Evolutionary conservation across 2,113 vertebrate genomes (phyloP).

Genomic region (Channa argus): DNA sequence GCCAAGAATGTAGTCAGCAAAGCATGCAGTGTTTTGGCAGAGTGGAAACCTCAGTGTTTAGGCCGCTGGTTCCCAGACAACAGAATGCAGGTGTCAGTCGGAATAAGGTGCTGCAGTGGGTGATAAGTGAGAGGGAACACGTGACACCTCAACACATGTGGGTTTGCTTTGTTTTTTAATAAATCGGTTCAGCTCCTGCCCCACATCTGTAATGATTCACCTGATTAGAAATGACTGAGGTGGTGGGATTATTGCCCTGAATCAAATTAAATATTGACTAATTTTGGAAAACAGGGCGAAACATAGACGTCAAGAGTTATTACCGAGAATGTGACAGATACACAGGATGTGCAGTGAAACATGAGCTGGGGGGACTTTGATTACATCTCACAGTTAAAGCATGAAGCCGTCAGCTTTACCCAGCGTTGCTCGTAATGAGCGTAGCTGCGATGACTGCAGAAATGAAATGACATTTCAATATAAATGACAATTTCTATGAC

Average conservation of each 20-base stretch:
- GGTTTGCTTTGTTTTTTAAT: not conserved
- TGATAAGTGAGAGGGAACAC: not conserved
- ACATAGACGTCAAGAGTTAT: not conserved
- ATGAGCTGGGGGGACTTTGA: conserved; percentile 20
- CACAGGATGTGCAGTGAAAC: conserved; percentile 4
- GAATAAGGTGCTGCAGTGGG: not conserved
- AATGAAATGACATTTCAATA: conserved; percentile 34
- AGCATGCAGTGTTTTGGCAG: not conserved
- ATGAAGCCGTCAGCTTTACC: conserved; percentile 12
- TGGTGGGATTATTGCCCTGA: conserved; percentile 4
- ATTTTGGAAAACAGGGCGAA: conserved; percentile 1
- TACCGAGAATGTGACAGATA: not conserved
- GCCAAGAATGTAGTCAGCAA: not conserved
- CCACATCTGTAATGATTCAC: not conserved
- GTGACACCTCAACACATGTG: not conserved
- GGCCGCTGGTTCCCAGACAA: not conserved
- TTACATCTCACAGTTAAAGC: conserved; percentile 21
- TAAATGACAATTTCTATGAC: conserved; percentile 38
- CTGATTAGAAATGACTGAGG: conserved; percentile 3
- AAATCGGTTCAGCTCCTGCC: not conserved
- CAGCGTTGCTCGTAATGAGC: conserved; percentile 33
- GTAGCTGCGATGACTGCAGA: not conserved
- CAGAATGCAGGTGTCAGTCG: not conserved
- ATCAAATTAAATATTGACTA: conserved; percentile 13
- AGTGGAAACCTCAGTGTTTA: not conserved